Evolutionary conservation across 2,113 vertebrate genomes (phyloP).

Genomic region (Caretta caretta): DNA sequence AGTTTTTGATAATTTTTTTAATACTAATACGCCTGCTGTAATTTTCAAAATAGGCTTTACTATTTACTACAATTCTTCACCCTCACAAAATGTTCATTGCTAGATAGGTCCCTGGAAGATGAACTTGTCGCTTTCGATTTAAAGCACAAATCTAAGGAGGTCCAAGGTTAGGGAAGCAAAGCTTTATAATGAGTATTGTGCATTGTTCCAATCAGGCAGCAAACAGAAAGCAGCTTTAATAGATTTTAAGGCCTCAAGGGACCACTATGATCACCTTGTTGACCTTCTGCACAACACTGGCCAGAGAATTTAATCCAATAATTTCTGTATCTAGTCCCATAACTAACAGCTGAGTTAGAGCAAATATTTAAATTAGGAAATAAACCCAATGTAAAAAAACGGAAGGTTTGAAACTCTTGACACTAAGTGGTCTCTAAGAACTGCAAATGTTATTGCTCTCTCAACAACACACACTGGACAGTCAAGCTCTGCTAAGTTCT

Average conservation of each 20-base stretch:
- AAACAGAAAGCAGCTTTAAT: not conserved
- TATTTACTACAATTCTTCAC: not conserved
- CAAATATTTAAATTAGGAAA: not conserved
- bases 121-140: not conserved
- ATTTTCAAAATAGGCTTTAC: not conserved
- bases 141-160: not conserved
- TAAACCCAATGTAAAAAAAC: not conserved
- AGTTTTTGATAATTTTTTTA: not conserved
- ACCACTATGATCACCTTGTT: not conserved
- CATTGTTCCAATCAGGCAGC: not conserved
- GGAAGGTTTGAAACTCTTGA: not conserved
- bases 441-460: too few relatives aligned
- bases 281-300: not conserved
- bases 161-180: not conserved
- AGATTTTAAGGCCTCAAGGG: not conserved
- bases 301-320: not conserved
- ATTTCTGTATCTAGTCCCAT: not conserved
- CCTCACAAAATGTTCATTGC: not conserved
- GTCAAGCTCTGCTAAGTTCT: not conserved
- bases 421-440: not conserved
- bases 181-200: not conserved
- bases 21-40: not conserved
- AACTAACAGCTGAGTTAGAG: not conserved
- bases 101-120: not conserved
- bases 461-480: rapidly evolving